Evolutionary conservation across 2,113 vertebrate species (phyloP).

Genomic region (Anguilla rostrata): DNA sequence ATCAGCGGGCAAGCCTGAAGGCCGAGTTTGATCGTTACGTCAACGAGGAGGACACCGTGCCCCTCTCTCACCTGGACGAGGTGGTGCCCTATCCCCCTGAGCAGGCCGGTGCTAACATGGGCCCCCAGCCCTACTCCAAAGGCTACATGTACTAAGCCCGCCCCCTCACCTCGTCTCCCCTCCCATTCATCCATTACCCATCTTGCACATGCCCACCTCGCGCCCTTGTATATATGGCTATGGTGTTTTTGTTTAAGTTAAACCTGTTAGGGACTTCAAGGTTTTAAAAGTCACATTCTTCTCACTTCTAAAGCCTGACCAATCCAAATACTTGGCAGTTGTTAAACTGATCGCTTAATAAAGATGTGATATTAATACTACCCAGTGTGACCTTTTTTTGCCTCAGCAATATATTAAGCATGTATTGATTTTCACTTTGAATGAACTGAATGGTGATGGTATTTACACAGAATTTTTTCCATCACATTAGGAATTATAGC

Average conservation of each 20-base stretch:
- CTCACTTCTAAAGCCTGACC: conserved; percentile 65
- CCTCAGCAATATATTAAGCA: neutral
- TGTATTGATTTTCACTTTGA: neutral
- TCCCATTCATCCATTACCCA: conserved; percentile 56
- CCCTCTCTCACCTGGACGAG: conserved; percentile 91
- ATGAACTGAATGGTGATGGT: neutral
- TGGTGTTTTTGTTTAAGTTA: conserved; percentile 71
- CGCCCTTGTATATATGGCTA: conserved; percentile 69
- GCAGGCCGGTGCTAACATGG: conserved; percentile 58
- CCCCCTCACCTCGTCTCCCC: neutral
- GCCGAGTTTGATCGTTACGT: conserved; percentile 83
- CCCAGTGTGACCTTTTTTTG: conserved; percentile 37
- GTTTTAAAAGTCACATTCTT: conserved; percentile 69
- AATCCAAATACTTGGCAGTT: conserved; percentile 70
- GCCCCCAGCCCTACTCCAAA: conserved; percentile 83
- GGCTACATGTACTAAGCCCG: conserved; percentile 84
- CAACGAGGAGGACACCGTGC: conserved; percentile 94
- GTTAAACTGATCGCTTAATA: conserved; percentile 75
- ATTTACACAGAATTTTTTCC: neutral
- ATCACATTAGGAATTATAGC: too few species aligned
- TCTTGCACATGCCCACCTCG: conserved; percentile 66
- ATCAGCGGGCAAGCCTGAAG: conserved; percentile 85
- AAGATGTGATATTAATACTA: conserved; percentile 70
- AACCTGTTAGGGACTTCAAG: conserved; percentile 68
- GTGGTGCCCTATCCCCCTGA: conserved; percentile 72